phyloP scores from a whole-genome alignment of 2,113 vertebrate species.

The Oreotragus oreotragus region DNA sequence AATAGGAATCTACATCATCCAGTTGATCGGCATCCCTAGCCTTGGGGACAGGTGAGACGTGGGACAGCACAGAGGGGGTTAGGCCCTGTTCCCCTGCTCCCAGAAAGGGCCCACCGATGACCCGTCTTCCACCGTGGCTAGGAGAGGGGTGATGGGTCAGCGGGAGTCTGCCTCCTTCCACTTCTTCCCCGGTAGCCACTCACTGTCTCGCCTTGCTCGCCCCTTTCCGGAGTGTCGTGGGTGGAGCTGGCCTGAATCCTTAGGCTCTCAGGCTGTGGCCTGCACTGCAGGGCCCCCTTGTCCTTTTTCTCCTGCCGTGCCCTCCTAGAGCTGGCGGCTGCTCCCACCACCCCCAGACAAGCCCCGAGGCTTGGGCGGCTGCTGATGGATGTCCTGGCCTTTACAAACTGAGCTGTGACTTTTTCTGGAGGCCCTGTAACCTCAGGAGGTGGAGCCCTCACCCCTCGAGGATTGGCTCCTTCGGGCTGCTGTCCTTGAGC shows the following conservation, averaged over 20 bases:
- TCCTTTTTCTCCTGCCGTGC: neutral
- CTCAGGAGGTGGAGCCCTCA: neutral
- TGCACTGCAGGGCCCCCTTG: neutral
- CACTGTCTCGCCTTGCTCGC: neutral
- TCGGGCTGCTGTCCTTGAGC: neutral
- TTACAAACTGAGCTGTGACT: neutral
- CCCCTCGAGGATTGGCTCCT: neutral
- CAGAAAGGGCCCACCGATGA: neutral
- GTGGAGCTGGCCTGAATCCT: neutral
- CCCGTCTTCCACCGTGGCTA: too few species aligned
- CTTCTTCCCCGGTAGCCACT: neutral
- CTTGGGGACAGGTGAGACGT: constrained; percentile 94
- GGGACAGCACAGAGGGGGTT: neutral
- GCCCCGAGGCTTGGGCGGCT: neutral
- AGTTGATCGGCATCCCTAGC: constrained; percentile 90
- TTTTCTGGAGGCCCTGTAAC: neutral
- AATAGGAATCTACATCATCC: constrained; percentile 93
- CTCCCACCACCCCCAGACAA: neutral
- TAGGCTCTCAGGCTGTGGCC: neutral
- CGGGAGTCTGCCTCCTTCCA: neutral
- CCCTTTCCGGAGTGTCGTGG: neutral
- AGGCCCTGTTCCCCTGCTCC: neutral
- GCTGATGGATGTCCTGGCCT: neutral
- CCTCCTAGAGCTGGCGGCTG: neutral
- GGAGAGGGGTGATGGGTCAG: too few species aligned